Percentiles rank a stretch among this genome's conserved stretches.
Evolutionary conservation across 2,888 invertebrate genomes (phyloP).

Genomic region (Macropis europaea): DNA sequence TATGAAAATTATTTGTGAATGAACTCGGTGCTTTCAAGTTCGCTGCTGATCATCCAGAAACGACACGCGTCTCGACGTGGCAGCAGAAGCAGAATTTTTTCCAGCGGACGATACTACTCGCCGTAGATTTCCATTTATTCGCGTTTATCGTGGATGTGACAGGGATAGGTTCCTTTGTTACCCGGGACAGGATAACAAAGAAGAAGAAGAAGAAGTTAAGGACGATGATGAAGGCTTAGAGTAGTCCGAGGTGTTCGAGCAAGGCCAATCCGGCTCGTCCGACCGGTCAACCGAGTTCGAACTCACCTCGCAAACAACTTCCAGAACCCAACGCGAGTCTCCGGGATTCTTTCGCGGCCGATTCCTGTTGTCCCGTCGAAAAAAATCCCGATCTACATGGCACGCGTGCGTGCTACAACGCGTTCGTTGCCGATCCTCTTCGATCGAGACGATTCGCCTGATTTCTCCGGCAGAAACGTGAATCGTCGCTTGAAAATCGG

Average conservation of each 20-base stretch:
- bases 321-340: slow-evolving; percentile 28
- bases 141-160: neutral
- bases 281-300: slow-evolving; percentile 69
- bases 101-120: no score
- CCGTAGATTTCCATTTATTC: neutral
- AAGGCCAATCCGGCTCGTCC: slow-evolving; percentile 68
- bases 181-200: slow-evolving; percentile 18
- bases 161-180: slow-evolving; percentile 18
- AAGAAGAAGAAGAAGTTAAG: slow-evolving; percentile 35
- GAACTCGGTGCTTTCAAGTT: no score
- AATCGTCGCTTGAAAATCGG: no score
- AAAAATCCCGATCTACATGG: slow-evolving; percentile 29
- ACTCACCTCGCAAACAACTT: slow-evolving; percentile 55
- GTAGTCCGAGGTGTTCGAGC: slow-evolving; percentile 62
- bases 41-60: no score
- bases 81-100: no score
- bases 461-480: no score
- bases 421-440: neutral
- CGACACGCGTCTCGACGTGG: no score
- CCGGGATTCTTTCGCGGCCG: slow-evolving; percentile 33
- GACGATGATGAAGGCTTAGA: slow-evolving; percentile 59
- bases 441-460: no score
- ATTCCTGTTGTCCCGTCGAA: slow-evolving; percentile 24
- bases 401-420: slow-evolving; percentile 2
- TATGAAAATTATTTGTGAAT: no score